A percentile compares a stretch with the other conserved stretches of the same genome.
These are phyloP conservation scores for Camelus dromedarius DNA, from an alignment of 2,113 vertebrate genomes.

Conservation along the genomic window DNA sequence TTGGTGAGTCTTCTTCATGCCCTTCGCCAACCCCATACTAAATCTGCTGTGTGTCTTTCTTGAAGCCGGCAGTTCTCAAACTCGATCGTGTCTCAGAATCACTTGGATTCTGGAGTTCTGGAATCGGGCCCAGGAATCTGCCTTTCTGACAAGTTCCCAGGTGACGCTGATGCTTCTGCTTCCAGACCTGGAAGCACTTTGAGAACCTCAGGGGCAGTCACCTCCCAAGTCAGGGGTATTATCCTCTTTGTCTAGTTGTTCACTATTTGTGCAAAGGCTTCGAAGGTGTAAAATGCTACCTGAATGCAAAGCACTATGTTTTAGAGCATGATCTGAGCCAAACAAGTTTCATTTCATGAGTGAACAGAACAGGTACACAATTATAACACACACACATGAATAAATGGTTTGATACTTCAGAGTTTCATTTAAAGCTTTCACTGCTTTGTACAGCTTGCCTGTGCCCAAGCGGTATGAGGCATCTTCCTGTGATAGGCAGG, in stretches of 20 bases:
- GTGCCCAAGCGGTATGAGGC: background rate
- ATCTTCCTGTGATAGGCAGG: conserved; percentile 16
- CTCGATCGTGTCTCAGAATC: background rate
- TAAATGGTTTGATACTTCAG: background rate
- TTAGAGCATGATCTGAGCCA: background rate
- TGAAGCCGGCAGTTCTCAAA: background rate
- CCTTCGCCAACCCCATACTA: background rate
- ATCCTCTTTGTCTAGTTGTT: background rate
- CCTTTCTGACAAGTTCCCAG: background rate
- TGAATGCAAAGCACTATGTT: background rate
- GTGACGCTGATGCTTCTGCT: background rate
- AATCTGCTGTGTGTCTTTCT: background rate
- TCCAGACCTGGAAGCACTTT: background rate
- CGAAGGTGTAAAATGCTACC: background rate
- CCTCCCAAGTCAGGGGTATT: background rate
- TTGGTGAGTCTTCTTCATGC: background rate
- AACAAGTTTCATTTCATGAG: background rate
- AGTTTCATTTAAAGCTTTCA: background rate
- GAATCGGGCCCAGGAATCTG: background rate
- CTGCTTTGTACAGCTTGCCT: background rate
- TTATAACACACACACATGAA: background rate
- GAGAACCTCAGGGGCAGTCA: background rate
- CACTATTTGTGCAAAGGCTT: background rate
- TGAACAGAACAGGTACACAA: background rate
- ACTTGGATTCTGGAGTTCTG: background rate